phyloP scores from a whole-genome alignment of 2,888 invertebrate species.

The Tachina fera region DNA sequence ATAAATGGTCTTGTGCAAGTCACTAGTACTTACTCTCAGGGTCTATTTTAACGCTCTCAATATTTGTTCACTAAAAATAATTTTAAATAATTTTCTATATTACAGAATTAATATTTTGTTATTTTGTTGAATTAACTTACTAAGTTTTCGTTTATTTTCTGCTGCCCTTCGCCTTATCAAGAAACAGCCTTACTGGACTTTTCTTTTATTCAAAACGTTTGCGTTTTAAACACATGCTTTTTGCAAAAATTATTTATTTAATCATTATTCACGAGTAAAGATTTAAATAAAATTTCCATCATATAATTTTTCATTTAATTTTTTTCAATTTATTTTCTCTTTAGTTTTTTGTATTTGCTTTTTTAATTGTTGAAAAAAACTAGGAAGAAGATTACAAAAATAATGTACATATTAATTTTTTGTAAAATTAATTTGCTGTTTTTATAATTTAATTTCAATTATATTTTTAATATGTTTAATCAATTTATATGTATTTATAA shows the following conservation, averaged over 20 bases:
- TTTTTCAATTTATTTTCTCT: not conserved
- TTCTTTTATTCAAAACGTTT: not conserved
- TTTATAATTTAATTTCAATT: slow-evolving; percentile 40
- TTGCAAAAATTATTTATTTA: slow-evolving; percentile 13
- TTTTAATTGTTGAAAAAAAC: slow-evolving; percentile 38
- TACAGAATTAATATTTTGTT: not conserved
- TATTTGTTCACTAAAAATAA: not conserved
- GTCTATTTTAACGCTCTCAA: too few species aligned
- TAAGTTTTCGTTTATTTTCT: not conserved
- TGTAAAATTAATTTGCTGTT: slow-evolving; percentile 35
- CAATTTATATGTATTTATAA: slow-evolving; percentile 57
- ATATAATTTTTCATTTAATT: not conserved
- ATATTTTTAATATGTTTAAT: slow-evolving; percentile 58
- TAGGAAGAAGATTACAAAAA: slow-evolving; percentile 56
- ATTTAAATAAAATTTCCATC: slow-evolving; percentile 40
- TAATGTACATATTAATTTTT: slow-evolving; percentile 1
- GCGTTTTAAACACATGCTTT: slow-evolving; percentile 3
- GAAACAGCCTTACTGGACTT: not conserved
- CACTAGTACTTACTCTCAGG: too few species aligned
- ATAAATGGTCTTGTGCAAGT: too few species aligned
- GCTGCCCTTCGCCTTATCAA: not conserved
- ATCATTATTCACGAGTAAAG: slow-evolving; percentile 25
- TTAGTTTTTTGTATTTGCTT: slow-evolving; percentile 17
- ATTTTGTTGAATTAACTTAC: slow-evolving; percentile 14
- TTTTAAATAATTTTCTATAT: not conserved